Base-by-base conservation (phyloP, 2,888 invertebrate species). In the Dendrolimus pini region DNA sequence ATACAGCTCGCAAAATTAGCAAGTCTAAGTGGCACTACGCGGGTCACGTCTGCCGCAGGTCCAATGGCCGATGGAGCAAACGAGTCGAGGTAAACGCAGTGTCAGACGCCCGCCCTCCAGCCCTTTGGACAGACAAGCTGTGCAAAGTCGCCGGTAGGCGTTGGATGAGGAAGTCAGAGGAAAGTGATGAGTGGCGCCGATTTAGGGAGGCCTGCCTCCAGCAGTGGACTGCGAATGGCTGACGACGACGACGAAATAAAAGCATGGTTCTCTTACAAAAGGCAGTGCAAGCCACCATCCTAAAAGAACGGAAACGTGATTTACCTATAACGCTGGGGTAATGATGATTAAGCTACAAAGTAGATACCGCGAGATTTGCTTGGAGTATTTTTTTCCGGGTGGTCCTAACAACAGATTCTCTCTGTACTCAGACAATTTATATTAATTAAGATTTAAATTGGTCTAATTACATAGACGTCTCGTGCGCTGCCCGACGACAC, bases 361-460 rank as follows among this genome's bases (percentile, higher is more conserved):
- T 47, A 47, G 9, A 47, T 47, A 10, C 47, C 8, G 47, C 9
- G 2, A 10, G 47, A 58, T 60, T 62, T 61, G 54, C 60, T 60
- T 58, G 52, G 53, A 58, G 59, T 61, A 59, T 64, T 64, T 64
- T 85, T 74, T 75, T 69, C 77, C 62, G 73, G 78, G 74, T 73
- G 68, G 83, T 87, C 83, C 84, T 80, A 82, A 83, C 85, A 84
- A 83, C 86, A 86, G 88, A 89, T 89, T 89, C 88, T 86, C 86
- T 85, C 86, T 83, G 84, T 83, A 88, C 83, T 85, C 78, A 75
- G 78, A 89, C 89, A 90, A 90, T 90, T 90, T 89, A 89, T 90
- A 90, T 88, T 89, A 90, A 89, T 90, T 90, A 89, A 85, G 88
- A 90, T 89, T 89, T 90, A 89, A 90, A 90, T 90, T 89, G 89